Conservation (phyloP, 1,140 invertebrate genomes). For the Drosophila rufa region DNA sequence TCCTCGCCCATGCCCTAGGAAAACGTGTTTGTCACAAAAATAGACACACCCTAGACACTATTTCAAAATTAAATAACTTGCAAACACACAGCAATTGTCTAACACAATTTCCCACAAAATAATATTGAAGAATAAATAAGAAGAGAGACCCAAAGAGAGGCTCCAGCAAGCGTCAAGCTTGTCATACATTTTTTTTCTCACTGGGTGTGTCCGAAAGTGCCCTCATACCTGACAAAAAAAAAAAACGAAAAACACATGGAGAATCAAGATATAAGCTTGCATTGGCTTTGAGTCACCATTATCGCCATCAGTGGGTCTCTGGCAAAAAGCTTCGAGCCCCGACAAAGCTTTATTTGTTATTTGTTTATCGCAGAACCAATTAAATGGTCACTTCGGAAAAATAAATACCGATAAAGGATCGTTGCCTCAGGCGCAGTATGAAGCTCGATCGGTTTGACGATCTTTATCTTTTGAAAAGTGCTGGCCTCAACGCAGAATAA, state of each 20-base stretch:
- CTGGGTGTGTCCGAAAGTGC: slow-evolving; percentile 33
- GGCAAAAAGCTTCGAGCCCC: slow-evolving; percentile 10
- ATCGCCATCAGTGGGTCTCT: background rate
- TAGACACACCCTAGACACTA: background rate
- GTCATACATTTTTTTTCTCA: slow-evolving; percentile 19
- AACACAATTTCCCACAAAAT: slow-evolving; percentile 12
- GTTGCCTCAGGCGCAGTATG: background rate
- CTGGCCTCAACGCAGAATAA: background rate
- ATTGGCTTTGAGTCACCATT: slow-evolving; percentile 23
- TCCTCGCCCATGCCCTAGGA: background rate
- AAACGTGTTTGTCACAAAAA: background rate
- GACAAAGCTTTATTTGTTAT: slow-evolving; percentile 23
- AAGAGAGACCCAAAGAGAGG: slow-evolving; percentile 4
- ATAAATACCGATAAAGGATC: slow-evolving; percentile 5
- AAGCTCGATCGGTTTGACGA: slow-evolving; percentile 5
- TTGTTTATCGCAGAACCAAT: slow-evolving; percentile 16
- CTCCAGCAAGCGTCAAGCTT: slow-evolving; percentile 1
- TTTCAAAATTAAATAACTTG: slow-evolving; percentile 7
- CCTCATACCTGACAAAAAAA: slow-evolving; percentile 21
- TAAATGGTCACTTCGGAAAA: background rate
- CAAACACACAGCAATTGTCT: slow-evolving; percentile 9
- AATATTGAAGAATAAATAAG: slow-evolving; percentile 14
- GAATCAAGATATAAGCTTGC: slow-evolving; percentile 9
- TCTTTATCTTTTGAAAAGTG: background rate
- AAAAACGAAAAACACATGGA: slow-evolving; percentile 8